A percentile compares a stretch with the other conserved stretches of the same genome.
Evolutionary conservation across 2,113 vertebrate species (phyloP).

Genomic region (Saimiri boliviensis): DNA sequence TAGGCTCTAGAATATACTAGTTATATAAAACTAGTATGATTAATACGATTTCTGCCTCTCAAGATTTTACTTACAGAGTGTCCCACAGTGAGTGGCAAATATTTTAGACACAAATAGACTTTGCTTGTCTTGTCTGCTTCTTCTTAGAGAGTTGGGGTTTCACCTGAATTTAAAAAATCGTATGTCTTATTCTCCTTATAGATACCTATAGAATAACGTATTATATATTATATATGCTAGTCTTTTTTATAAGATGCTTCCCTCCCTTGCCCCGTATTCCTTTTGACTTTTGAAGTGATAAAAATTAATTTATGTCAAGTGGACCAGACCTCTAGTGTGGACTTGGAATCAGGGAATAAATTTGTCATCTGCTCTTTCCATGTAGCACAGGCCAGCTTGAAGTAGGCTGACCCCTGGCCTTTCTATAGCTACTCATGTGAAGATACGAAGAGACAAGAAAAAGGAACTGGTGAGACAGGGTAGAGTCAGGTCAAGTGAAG

Average conservation of each 20-base stretch:
- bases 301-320: neutral
- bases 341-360: neutral
- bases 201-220: neutral
- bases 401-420: neutral
- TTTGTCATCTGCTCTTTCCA: neutral
- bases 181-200: neutral
- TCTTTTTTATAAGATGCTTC: neutral
- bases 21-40: neutral
- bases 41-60: neutral
- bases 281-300: neutral
- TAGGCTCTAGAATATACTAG: neutral
- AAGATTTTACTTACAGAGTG: neutral
- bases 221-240: neutral
- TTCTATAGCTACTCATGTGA: neutral
- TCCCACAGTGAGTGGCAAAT: neutral
- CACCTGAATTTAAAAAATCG: neutral
- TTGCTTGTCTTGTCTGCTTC: neutral
- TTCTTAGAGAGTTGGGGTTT: neutral
- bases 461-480: neutral
- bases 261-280: neutral
- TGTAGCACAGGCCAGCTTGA: neutral
- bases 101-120: neutral
- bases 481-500: neutral
- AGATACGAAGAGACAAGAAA: neutral
- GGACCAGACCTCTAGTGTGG: neutral